A percentile compares a stretch with the other conserved stretches of the same genome.
phyloP scores from a whole-genome alignment of 2,888 invertebrate genomes.

The Oxystoma pomonae region DNA sequence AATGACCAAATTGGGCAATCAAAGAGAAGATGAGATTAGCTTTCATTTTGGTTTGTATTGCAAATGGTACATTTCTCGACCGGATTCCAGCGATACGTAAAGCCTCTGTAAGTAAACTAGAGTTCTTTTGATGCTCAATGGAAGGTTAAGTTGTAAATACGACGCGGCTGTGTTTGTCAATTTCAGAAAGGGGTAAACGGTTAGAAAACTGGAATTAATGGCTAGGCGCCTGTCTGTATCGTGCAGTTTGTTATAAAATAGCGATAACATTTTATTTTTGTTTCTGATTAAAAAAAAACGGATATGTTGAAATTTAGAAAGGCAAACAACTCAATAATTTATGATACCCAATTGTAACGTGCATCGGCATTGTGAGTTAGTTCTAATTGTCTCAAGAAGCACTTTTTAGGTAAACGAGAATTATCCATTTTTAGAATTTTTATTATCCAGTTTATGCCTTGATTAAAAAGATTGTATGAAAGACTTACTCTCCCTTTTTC shows the following conservation, averaged over 20 bases:
- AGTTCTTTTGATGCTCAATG: too few relatives aligned
- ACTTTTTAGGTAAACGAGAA: neutral
- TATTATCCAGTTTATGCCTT: neutral
- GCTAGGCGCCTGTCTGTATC: neutral
- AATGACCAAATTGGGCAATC: too few relatives aligned
- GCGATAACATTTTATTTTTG: neutral
- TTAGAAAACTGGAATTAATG: neutral
- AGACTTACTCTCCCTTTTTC: too few relatives aligned
- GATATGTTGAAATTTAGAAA: neutral
- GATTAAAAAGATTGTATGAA: too few relatives aligned
- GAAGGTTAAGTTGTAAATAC: too few relatives aligned
- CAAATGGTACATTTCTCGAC: too few relatives aligned
- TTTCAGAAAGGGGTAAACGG: neutral
- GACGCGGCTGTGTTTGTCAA: too few relatives aligned
- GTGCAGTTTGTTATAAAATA: neutral
- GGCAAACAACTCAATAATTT: neutral
- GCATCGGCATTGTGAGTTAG: neutral
- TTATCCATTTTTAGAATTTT: neutral
- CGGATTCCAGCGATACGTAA: too few relatives aligned
- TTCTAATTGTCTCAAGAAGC: neutral
- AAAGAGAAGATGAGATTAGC: too few relatives aligned
- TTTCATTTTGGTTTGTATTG: too few relatives aligned
- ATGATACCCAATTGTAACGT: neutral
- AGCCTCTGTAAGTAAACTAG: too few relatives aligned
- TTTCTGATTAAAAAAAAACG: neutral